A percentile compares a stretch with the other conserved stretches of the same genome.
These are phyloP conservation scores for Stegastes partitus DNA, from an alignment of 2,113 vertebrate species.

Conservation along the genomic window DNA sequence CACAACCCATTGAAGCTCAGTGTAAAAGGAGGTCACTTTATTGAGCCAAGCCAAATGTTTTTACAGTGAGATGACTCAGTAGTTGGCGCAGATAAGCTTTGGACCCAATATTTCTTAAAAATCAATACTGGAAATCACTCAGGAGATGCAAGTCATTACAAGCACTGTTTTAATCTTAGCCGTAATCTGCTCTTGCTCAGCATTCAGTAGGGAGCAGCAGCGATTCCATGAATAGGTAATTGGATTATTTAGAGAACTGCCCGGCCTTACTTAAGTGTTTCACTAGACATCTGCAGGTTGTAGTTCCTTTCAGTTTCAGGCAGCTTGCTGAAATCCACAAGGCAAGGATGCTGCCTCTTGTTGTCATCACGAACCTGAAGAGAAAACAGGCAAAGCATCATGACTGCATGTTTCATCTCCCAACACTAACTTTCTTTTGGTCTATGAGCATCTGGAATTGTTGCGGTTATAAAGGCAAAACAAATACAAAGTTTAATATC, in stretches of 20 bases:
- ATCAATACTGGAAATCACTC: slow-evolving; percentile 66
- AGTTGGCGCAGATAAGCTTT: slow-evolving; percentile 42
- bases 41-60: slow-evolving; percentile 42
- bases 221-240: slow-evolving; percentile 44
- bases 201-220: slow-evolving; percentile 23
- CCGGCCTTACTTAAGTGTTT: slow-evolving; percentile 94
- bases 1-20: slow-evolving; percentile 2
- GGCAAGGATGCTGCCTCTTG: slow-evolving; percentile 97
- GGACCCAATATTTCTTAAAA: slow-evolving; percentile 39
- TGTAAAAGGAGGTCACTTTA: slow-evolving; percentile 13
- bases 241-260: slow-evolving; percentile 30
- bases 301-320: slow-evolving; percentile 99
- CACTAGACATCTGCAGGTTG: slow-evolving; percentile 98
- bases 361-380: slow-evolving; percentile 95
- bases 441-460: not conserved
- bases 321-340: slow-evolving; percentile 95
- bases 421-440: not conserved
- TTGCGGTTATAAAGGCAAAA: not conserved
- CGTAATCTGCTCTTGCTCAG: slow-evolving; percentile 51
- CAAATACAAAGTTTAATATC: not conserved
- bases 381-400: not conserved
- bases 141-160: slow-evolving; percentile 61
- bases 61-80: slow-evolving; percentile 58
- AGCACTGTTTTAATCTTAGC: slow-evolving; percentile 58
- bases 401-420: not conserved